phyloP scores from a whole-genome alignment of 2,888 invertebrate genomes.

The Thereva unica region DNA sequence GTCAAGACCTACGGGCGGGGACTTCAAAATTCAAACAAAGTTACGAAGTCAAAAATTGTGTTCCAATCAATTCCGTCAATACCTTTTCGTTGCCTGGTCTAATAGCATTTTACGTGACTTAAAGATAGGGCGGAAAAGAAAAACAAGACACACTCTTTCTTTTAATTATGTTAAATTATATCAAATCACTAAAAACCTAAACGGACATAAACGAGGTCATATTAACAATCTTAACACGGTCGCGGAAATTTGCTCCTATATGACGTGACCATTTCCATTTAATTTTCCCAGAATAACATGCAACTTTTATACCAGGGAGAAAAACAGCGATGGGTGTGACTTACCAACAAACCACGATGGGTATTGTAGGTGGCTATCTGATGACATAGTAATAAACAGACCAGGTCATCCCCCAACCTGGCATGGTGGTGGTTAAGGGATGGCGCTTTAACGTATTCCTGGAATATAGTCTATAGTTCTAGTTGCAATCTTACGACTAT shows the following conservation, averaged over 20 bases:
- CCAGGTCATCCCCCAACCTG: neutral
- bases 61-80: too few species aligned
- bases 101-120: too few species aligned
- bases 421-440: neutral
- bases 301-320: slow-evolving; percentile 3
- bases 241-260: slow-evolving; percentile 4
- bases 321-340: neutral
- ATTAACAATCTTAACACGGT: neutral
- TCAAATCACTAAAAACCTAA: slow-evolving; percentile 21
- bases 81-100: too few species aligned
- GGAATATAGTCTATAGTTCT: neutral
- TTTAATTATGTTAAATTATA: slow-evolving; percentile 9
- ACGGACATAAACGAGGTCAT: neutral
- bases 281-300: neutral
- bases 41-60: too few species aligned
- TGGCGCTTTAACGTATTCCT: neutral
- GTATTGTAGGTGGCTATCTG: neutral
- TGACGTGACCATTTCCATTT: slow-evolving; percentile 1
- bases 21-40: too few species aligned
- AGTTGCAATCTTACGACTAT: too few species aligned
- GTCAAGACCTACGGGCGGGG: too few species aligned
- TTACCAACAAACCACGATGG: neutral
- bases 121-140: too few species aligned
- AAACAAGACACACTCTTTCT: too few species aligned
- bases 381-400: slow-evolving; percentile 15